Conservation (phyloP, 1,140 invertebrate species). For the Thaumetopoea pityocampa region DNA sequence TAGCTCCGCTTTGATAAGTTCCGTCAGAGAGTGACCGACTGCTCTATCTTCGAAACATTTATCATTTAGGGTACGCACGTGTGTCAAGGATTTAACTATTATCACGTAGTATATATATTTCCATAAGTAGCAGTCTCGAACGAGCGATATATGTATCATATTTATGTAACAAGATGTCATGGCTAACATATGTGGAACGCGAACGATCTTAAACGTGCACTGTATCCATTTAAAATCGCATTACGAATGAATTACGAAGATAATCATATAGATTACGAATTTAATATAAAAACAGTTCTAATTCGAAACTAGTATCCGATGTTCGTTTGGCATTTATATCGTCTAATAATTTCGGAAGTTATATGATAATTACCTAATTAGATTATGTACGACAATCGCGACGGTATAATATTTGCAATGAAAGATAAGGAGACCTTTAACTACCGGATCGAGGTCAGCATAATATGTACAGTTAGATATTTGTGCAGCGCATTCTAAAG, state of each 20-base stretch:
- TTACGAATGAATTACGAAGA: too few relatives aligned
- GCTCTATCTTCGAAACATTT: conserved; percentile 25
- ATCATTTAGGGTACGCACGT: conserved; percentile 24
- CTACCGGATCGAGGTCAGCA: conserved; percentile 33
- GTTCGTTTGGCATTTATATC: too few relatives aligned
- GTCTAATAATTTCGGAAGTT: too few relatives aligned
- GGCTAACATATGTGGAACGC: neutral
- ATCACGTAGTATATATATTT: conserved; percentile 12
- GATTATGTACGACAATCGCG: too few relatives aligned
- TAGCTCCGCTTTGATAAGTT: conserved; percentile 22
- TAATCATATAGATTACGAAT: too few relatives aligned
- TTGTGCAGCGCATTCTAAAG: conserved; percentile 50
- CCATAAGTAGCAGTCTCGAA: conserved; percentile 9
- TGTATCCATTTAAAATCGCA: too few relatives aligned
- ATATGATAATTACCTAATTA: too few relatives aligned
- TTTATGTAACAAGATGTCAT: conserved; percentile 12
- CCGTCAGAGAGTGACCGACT: conserved; percentile 24
- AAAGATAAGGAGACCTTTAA: too few relatives aligned
- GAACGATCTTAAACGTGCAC: too few relatives aligned
- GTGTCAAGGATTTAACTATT: conserved; percentile 5
- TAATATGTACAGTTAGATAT: conserved; percentile 47
- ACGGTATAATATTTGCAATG: too few relatives aligned
- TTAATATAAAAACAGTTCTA: too few relatives aligned
- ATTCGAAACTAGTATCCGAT: too few relatives aligned
- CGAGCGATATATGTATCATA: neutral